These are phyloP conservation scores for Pinna nobilis DNA, from an alignment of 1,140 invertebrate genomes.

Conservation along the genomic window DNA sequence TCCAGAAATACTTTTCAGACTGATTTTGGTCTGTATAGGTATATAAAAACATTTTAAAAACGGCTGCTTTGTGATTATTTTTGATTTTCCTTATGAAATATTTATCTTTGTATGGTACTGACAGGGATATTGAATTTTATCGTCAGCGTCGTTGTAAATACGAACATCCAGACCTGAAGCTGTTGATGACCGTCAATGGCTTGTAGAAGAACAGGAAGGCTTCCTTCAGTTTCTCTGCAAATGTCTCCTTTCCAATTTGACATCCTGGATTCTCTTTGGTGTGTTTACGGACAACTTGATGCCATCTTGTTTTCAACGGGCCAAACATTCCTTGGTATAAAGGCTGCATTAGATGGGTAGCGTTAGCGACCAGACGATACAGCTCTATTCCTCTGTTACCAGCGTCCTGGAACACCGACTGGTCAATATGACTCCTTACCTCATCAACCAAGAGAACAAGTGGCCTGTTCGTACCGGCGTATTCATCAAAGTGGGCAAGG, in stretches of 20 bases:
- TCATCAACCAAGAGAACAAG: slow-evolving; percentile 45
- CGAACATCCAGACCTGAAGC: background rate
- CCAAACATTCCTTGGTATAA: slow-evolving; percentile 42
- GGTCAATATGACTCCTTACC: slow-evolving; percentile 37
- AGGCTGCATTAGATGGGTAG: slow-evolving; percentile 47
- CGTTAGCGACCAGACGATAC: slow-evolving; percentile 42
- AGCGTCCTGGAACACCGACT: slow-evolving; percentile 16
- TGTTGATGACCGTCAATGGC: slow-evolving; percentile 27
- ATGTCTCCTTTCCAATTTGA: slow-evolving; percentile 36
- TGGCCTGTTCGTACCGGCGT: slow-evolving; percentile 32
- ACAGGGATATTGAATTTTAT: too few species aligned
- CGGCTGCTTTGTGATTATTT: too few species aligned
- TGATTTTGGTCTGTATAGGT: too few species aligned
- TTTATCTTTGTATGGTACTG: too few species aligned
- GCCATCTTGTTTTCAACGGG: slow-evolving; percentile 33
- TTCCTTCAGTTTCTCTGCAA: slow-evolving; percentile 45
- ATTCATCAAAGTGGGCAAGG: slow-evolving; percentile 35
- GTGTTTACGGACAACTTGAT: slow-evolving; percentile 27
- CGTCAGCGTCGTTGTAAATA: too few species aligned
- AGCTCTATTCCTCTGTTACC: slow-evolving; percentile 29
- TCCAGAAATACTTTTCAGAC: too few species aligned
- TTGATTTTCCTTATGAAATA: too few species aligned
- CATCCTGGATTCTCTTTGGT: slow-evolving; percentile 28
- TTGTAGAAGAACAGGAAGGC: slow-evolving; percentile 42
- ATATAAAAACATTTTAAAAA: too few species aligned